Conservation (phyloP, 2,113 vertebrate species). For the Oryzias curvinotus region DNA sequence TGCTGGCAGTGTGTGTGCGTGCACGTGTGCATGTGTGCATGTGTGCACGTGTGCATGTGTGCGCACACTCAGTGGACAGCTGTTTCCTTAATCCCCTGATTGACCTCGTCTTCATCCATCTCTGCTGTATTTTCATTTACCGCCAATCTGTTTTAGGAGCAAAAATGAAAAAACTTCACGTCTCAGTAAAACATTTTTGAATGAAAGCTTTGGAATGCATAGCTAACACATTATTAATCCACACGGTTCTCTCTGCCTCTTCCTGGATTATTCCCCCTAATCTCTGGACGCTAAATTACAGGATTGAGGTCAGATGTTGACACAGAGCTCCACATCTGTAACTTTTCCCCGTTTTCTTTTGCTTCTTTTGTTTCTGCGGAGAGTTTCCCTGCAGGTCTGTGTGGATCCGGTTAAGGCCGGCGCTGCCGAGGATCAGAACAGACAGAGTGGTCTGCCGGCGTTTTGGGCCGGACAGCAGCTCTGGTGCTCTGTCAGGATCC, state of each 20-base stretch:
- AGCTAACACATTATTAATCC: constrained; percentile 2
- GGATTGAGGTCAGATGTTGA: constrained; percentile 62
- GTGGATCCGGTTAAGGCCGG: constrained; percentile 39
- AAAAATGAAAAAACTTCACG: constrained; percentile 3
- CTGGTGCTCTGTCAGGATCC: constrained; percentile 23
- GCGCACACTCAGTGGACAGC: constrained; percentile 33
- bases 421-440: constrained; percentile 32
- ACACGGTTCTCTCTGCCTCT: constrained; percentile 7
- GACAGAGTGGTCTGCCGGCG: constrained; percentile 36
- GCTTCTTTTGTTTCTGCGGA: constrained; percentile 9
- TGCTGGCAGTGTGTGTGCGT: neutral
- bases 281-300: constrained; percentile 60
- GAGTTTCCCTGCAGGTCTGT: constrained; percentile 52
- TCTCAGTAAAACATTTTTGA: constrained; percentile 9
- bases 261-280: constrained; percentile 58
- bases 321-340: constrained; percentile 43
- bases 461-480: constrained; percentile 33
- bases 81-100: constrained; percentile 52
- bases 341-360: constrained; percentile 37
- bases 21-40: neutral
- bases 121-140: constrained; percentile 40
- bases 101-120: constrained; percentile 38
- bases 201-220: constrained; percentile 17
- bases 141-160: constrained; percentile 38
- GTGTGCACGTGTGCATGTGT: neutral